Evolutionary conservation across 2,888 invertebrate genomes (phyloP).

Genomic region (Agrotis exclamationis): DNA sequence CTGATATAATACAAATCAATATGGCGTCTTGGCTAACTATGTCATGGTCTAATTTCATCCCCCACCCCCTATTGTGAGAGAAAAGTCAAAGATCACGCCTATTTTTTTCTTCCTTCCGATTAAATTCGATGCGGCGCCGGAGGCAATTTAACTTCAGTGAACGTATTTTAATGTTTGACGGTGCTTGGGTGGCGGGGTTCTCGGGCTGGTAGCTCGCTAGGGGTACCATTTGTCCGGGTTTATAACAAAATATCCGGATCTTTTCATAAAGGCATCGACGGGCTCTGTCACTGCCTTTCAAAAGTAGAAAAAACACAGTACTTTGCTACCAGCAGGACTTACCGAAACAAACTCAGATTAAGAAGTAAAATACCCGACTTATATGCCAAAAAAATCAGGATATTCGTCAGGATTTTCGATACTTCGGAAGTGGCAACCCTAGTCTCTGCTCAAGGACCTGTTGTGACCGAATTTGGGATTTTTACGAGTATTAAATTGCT

Average conservation of each 20-base stretch:
- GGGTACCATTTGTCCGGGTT: not conserved
- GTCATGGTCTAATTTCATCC: constrained; percentile 53
- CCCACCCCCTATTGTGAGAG: constrained; percentile 21
- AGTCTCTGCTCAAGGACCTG: not conserved
- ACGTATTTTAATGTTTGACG: constrained; percentile 60
- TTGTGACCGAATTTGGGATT: constrained; percentile 40
- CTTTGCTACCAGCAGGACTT: too few species aligned
- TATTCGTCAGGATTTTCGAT: not conserved
- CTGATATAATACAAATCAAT: constrained; percentile 42
- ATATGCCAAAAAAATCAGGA: too few species aligned
- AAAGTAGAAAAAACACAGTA: not conserved
- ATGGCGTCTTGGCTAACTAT: constrained; percentile 45
- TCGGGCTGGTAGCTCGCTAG: not conserved
- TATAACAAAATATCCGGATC: too few species aligned
- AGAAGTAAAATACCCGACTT: not conserved
- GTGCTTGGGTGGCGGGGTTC: constrained; percentile 16
- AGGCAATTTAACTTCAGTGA: constrained; percentile 66
- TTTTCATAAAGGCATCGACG: not conserved
- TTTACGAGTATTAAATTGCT: constrained; percentile 43
- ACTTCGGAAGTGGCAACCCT: constrained; percentile 4
- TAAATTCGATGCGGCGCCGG: constrained; percentile 53
- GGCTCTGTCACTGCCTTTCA: not conserved
- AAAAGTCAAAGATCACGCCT: constrained; percentile 41
- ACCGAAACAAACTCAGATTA: too few species aligned
- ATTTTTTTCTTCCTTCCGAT: constrained; percentile 63